Evolutionary conservation across 1,140 invertebrate genomes (phyloP), one percentile per base, ranked within the genome.

Genomic region (Lithobius niger): DNA sequence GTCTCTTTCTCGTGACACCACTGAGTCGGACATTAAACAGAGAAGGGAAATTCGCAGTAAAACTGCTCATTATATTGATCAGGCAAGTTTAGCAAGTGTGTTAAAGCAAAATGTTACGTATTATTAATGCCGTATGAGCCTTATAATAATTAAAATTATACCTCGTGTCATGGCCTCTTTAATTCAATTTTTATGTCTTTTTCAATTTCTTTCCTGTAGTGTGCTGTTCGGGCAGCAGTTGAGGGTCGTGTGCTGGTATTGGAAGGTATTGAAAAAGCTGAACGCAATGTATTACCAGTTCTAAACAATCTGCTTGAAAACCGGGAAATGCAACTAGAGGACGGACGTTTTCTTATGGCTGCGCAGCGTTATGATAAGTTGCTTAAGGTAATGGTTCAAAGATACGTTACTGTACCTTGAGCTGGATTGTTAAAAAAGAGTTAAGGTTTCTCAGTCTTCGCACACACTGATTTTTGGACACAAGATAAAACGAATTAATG

Each of bases 221-320:
- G 86, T 71, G 92, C 93, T 25, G 92, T 97, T 0, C 75, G 84
- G 63, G 93, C 93, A 18, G 94, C 93, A 0, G 76, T 81, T 13
- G 76, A 92, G 70, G 93, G 93, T 0, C 76, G 93, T 55, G 78
- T 97, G 25, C 75, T 98, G 13, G 75, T 97, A n/a, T 73, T 98
- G 22, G 94, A 98, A 71, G 95, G 94, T 3, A 89, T 98, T 53
- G 94, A 98, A 74, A 97, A 97, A 68, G 92, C 92, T 0, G 95
- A 98, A 69, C 72, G 95, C 53, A 98, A 97, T 76, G 92, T 97
- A 26, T 73, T 98, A 43, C 95, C 95, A 40, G 85, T 98, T 36
- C 69, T 98, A n/a, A 98, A 98, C 72, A 98, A 98, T 75, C 77
- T 98, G 25, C 71, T 98, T n/a, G 95, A 98, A 75, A 98, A 98